Conservation (phyloP, 2,797 vertebrate genomes). For the Mormyrops attenuatus region DNA sequence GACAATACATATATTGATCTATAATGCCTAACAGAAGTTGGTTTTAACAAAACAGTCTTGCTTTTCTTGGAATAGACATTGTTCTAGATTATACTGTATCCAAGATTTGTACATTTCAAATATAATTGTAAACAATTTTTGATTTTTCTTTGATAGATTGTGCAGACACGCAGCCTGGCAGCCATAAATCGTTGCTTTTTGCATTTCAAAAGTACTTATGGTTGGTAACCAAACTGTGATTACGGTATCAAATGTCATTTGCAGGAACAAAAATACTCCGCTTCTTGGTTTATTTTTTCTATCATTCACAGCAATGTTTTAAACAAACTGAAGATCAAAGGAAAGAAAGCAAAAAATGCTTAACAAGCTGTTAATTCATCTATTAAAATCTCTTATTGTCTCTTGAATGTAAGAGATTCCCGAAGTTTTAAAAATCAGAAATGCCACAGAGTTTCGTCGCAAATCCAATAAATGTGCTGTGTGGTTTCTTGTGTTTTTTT, state of each 20-base stretch:
- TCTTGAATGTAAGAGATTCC: not conserved
- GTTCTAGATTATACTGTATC: conserved; percentile 14
- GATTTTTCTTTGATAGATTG: conserved; percentile 35
- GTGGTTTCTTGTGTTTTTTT: conserved; percentile 2
- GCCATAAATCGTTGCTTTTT: conserved; percentile 35
- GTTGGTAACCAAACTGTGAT: conserved; percentile 38
- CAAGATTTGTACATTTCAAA: conserved; percentile 24
- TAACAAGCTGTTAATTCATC: conserved; percentile 12
- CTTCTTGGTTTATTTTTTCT: conserved; percentile 32
- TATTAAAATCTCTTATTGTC: not conserved
- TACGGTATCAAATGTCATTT: conserved; percentile 39
- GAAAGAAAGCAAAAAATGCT: not conserved
- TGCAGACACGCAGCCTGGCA: conserved; percentile 30
- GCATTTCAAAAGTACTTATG: conserved; percentile 28
- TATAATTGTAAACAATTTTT: conserved; percentile 28
- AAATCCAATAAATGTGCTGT: conserved; percentile 11
- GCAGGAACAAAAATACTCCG: conserved; percentile 37
- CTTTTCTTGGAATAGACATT: conserved; percentile 4
- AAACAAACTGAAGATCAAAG: not conserved
- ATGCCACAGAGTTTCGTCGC: conserved; percentile 9
- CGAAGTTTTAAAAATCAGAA: not conserved
- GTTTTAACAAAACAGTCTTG: conserved; percentile 3
- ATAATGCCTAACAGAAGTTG: conserved; percentile 12
- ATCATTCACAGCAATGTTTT: conserved; percentile 22
- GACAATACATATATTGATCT: conserved; percentile 19